phyloP scores from a whole-genome alignment of 2,888 invertebrate species.

The Mellilla xanthometata region DNA sequence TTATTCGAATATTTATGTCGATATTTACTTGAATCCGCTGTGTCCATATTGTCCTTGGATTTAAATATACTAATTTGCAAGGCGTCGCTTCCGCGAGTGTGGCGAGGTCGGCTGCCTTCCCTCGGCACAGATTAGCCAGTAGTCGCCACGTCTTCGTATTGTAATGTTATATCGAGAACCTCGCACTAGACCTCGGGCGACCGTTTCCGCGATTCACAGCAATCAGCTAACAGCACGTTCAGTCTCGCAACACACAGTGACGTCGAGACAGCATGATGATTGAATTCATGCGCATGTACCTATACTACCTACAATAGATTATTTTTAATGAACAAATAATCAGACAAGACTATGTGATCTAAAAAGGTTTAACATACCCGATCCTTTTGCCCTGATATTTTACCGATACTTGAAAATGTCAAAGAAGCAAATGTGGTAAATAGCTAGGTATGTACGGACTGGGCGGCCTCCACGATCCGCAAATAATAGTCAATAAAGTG shows the following conservation, averaged over 20 bases:
- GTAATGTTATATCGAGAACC: slow-evolving; percentile 43
- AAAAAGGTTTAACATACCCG: neutral
- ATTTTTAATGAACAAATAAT: no score
- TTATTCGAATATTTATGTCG: slow-evolving; percentile 25
- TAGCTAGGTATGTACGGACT: slow-evolving; percentile 46
- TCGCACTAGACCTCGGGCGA: slow-evolving; percentile 25
- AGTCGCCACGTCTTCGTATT: slow-evolving; percentile 28
- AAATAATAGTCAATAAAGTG: slow-evolving; percentile 67
- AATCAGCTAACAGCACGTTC: slow-evolving; percentile 6
- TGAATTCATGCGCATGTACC: no score
- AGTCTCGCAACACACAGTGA: neutral
- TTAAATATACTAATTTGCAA: slow-evolving; percentile 72
- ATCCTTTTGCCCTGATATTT: slow-evolving; percentile 3
- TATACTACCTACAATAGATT: no score
- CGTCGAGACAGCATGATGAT: no score
- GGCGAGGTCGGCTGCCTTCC: slow-evolving; percentile 44
- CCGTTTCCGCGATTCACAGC: slow-evolving; percentile 47
- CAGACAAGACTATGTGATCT: no score
- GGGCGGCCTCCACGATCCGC: slow-evolving; percentile 60
- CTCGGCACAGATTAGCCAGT: slow-evolving; percentile 20
- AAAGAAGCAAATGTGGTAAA: slow-evolving; percentile 31
- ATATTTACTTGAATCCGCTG: slow-evolving; percentile 40
- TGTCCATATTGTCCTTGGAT: slow-evolving; percentile 51
- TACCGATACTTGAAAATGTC: slow-evolving; percentile 10
- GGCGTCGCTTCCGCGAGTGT: slow-evolving; percentile 67